These are phyloP conservation scores for Drosophila anomalata DNA, from an alignment of 2,888 invertebrate species.

Conservation along the genomic window DNA sequence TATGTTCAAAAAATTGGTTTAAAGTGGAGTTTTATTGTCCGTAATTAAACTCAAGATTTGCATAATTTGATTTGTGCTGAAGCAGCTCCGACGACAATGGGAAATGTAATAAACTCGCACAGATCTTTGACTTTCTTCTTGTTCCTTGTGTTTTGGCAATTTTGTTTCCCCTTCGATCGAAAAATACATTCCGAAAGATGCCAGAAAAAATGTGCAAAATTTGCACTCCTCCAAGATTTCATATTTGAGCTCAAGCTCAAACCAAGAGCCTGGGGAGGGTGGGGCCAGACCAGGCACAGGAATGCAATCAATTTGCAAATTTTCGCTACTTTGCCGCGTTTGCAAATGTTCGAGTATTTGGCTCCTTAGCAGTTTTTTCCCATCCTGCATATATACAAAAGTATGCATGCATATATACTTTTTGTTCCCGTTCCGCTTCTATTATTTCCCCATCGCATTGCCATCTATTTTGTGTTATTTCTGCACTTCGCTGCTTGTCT, in stretches of 20 bases:
- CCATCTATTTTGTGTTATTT: slow-evolving; percentile 63
- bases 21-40: slow-evolving; percentile 30
- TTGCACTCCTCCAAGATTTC: slow-evolving; percentile 67
- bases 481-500: slow-evolving; percentile 63
- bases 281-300: slow-evolving; percentile 57
- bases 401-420: slow-evolving; percentile 23
- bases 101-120: slow-evolving; percentile 52
- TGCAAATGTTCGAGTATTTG: slow-evolving; percentile 77
- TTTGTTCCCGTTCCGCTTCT: slow-evolving; percentile 24
- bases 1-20: slow-evolving; percentile 50
- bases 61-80: slow-evolving; percentile 58
- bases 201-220: slow-evolving; percentile 68
- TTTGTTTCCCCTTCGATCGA: slow-evolving; percentile 22
- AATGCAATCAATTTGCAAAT: slow-evolving; percentile 83
- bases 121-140: slow-evolving; percentile 23
- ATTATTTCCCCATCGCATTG: slow-evolving; percentile 37
- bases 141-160: slow-evolving; percentile 40
- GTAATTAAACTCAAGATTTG: slow-evolving; percentile 55
- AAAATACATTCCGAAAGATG: slow-evolving; percentile 56
- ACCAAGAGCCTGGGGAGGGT: background rate
- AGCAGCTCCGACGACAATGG: slow-evolving; percentile 18
- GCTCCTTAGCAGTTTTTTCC: slow-evolving; percentile 71
- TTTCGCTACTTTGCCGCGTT: slow-evolving; percentile 80
- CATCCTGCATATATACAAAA: background rate
- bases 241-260: slow-evolving; percentile 52